These are phyloP conservation scores for Edolisoma coerulescens DNA, from an alignment of 2,113 vertebrate species.

Conservation along the genomic window DNA sequence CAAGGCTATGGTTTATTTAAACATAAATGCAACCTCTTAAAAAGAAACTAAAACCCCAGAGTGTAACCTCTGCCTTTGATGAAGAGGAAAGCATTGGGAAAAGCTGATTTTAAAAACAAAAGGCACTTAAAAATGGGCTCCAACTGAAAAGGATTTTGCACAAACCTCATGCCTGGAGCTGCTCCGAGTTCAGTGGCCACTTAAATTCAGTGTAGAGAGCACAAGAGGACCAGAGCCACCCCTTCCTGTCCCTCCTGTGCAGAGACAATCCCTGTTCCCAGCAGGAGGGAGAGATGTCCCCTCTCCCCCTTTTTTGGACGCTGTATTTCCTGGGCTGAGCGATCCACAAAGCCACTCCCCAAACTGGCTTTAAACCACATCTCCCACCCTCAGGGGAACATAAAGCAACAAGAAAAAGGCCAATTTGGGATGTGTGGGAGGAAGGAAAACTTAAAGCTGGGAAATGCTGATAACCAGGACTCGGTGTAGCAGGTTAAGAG, in stretches of 20 bases:
- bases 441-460: background rate
- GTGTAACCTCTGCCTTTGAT: background rate
- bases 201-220: background rate
- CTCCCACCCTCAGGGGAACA: background rate
- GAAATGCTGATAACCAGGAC: background rate
- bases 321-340: background rate
- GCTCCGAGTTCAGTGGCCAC: background rate
- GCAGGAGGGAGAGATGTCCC: background rate
- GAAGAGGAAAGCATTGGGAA: background rate
- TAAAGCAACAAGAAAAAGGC: background rate
- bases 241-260: background rate
- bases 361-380: background rate
- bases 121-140: slow-evolving; percentile 63
- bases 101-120: slow-evolving; percentile 6
- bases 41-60: background rate
- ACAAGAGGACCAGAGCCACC: background rate
- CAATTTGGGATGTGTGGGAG: accelerated
- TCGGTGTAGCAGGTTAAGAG: background rate
- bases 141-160: background rate
- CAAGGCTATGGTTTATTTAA: background rate
- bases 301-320: background rate
- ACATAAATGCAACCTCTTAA: background rate
- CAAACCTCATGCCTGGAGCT: background rate
- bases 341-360: background rate
- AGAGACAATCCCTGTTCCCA: background rate